These are phyloP conservation scores for Physeter macrocephalus DNA, from an alignment of 2,113 vertebrate genomes.

Conservation along the genomic window DNA sequence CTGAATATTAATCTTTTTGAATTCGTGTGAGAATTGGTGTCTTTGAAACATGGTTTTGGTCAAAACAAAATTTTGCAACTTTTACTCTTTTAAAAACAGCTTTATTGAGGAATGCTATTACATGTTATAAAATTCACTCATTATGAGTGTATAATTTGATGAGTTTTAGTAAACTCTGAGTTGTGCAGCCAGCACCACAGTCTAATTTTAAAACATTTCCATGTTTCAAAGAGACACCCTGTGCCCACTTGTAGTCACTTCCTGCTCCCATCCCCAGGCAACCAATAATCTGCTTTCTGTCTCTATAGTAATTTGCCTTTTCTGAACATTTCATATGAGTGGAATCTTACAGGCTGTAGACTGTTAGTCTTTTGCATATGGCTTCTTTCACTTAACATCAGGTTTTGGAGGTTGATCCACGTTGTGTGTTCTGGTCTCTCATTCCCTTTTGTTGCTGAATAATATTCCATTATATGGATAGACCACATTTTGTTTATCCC, in stretches of 20 bases:
- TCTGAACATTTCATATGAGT: background rate
- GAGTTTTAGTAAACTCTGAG: background rate
- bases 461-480: background rate
- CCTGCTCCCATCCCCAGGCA: background rate
- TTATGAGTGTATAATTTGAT: background rate
- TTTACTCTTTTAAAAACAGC: background rate
- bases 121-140: background rate
- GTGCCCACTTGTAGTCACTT: background rate
- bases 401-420: background rate
- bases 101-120: background rate
- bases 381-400: background rate
- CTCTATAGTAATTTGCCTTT: background rate
- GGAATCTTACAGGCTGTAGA: background rate
- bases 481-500: too few relatives aligned
- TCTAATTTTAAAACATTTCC: background rate
- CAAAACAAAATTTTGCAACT: background rate
- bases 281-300: background rate
- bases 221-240: rapidly evolving
- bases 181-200: background rate
- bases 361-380: background rate
- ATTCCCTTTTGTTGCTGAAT: background rate
- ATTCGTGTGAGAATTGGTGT: background rate
- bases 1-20: background rate
- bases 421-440: too few relatives aligned
- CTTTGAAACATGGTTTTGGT: background rate